These are phyloP conservation scores for Geococcyx californianus DNA, from an alignment of 2,113 vertebrate genomes.

Conservation along the genomic window DNA sequence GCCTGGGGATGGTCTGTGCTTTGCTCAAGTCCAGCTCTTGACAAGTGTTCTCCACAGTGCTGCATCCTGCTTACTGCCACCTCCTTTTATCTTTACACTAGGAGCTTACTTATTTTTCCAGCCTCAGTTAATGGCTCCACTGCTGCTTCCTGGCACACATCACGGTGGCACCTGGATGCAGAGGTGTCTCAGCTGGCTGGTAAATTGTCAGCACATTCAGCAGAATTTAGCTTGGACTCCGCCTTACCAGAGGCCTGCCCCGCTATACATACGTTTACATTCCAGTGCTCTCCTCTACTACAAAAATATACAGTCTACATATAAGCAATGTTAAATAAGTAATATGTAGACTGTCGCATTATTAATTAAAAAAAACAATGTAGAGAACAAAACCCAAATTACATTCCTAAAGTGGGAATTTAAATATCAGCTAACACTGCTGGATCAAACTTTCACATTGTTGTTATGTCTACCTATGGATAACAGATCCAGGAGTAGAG, in stretches of 20 bases:
- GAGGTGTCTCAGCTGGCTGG: neutral
- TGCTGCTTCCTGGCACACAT: neutral
- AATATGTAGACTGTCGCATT: neutral
- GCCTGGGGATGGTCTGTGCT: neutral
- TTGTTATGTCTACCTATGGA: neutral
- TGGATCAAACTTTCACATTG: neutral
- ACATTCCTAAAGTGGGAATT: neutral
- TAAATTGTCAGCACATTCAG: neutral
- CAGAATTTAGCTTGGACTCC: neutral
- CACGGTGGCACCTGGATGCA: neutral
- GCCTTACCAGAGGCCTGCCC: neutral
- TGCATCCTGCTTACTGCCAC: neutral
- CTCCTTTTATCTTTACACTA: neutral
- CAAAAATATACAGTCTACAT: fast-evolving
- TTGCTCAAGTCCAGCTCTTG: neutral
- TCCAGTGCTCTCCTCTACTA: neutral
- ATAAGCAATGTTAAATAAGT: neutral
- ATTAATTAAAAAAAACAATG: neutral
- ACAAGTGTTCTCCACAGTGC: neutral
- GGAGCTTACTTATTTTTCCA: neutral
- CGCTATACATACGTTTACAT: neutral
- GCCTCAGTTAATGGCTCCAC: neutral
- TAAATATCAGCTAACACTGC: neutral
- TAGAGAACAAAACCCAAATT: neutral
- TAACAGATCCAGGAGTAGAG: neutral